A percentile compares a stretch with the other conserved stretches of the same genome.
phyloP scores from a whole-genome alignment of 2,888 invertebrate genomes.

The Ochropleura plecta region DNA sequence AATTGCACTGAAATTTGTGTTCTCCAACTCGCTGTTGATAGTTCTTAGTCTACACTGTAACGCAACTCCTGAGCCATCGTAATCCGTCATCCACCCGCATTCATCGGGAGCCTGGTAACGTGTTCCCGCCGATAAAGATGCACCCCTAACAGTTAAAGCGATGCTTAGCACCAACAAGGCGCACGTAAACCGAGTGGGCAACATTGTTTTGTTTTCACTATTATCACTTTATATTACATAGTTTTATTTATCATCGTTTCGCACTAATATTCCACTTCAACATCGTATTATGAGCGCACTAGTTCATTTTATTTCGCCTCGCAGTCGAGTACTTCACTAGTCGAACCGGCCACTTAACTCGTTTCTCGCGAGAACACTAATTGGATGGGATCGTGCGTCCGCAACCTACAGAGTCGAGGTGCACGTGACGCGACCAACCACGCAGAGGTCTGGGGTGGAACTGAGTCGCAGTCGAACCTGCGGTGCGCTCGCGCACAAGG shows the following conservation, averaged over 20 bases:
- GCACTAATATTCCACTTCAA: conserved; percentile 83
- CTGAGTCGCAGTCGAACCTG: conserved; percentile 87
- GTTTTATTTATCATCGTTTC: conserved; percentile 82
- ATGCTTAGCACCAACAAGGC: conserved; percentile 85
- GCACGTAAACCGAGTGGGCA: conserved; percentile 83
- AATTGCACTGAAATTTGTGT: conserved; percentile 95
- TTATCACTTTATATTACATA: conserved; percentile 87
- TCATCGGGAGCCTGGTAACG: conserved; percentile 95
- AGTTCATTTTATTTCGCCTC: conserved; percentile 81
- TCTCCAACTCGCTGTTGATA: conserved; percentile 95
- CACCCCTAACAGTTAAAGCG: conserved; percentile 83
- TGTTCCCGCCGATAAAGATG: conserved; percentile 89
- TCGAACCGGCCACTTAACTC: conserved; percentile 89
- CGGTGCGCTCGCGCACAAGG: conserved; percentile 91
- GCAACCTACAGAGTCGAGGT: conserved; percentile 74
- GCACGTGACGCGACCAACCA: conserved; percentile 85
- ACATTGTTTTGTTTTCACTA: conserved; percentile 84
- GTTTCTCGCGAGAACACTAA: conserved; percentile 89
- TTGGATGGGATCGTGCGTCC: conserved; percentile 87
- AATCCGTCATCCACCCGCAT: conserved; percentile 94
- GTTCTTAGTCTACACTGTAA: conserved; percentile 94
- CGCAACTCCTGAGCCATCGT: conserved; percentile 92
- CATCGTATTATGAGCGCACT: conserved; percentile 79
- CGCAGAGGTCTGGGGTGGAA: conserved; percentile 89
- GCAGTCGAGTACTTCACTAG: conserved; percentile 82